These are phyloP conservation scores for Lepus oiostolus DNA, from an alignment of 2,797 vertebrate genomes.

Conservation along the genomic window DNA sequence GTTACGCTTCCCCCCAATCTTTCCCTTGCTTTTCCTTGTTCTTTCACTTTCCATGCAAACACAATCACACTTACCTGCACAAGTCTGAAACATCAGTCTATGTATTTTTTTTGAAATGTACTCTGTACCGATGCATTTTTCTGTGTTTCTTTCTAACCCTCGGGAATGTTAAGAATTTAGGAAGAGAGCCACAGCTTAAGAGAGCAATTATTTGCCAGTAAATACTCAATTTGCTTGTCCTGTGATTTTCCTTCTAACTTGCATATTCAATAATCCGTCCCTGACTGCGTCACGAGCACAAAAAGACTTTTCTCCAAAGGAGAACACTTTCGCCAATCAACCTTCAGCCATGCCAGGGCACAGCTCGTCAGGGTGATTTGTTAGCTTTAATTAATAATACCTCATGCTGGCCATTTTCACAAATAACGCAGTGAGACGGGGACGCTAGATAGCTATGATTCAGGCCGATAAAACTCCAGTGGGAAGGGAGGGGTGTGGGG, in stretches of 20 bases:
- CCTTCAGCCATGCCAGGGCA: slow-evolving; percentile 85
- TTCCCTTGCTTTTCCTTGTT: slow-evolving; percentile 57
- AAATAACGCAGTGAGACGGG: slow-evolving; percentile 87
- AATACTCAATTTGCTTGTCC: slow-evolving; percentile 90
- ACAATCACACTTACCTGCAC: slow-evolving; percentile 87
- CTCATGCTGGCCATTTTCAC: slow-evolving; percentile 88
- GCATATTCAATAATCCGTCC: slow-evolving; percentile 88
- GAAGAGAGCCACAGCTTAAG: slow-evolving; percentile 90
- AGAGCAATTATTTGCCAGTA: slow-evolving; percentile 91
- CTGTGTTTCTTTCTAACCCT: slow-evolving; percentile 86
- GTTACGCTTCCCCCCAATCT: not conserved
- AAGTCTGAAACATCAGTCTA: slow-evolving; percentile 86
- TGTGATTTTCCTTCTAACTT: slow-evolving; percentile 90
- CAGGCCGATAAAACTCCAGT: slow-evolving; percentile 83
- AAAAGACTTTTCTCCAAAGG: slow-evolving; percentile 89
- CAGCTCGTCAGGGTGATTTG: slow-evolving; percentile 87
- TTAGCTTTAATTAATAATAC: slow-evolving; percentile 91
- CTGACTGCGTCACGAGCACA: slow-evolving; percentile 89
- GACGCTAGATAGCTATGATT: slow-evolving; percentile 85
- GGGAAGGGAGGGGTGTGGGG: slow-evolving; percentile 58
- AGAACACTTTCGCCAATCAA: slow-evolving; percentile 87
- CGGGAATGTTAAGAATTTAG: slow-evolving; percentile 90
- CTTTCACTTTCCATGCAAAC: slow-evolving; percentile 78
- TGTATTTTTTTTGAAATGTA: slow-evolving; percentile 85
- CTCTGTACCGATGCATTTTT: slow-evolving; percentile 88